Base-by-base conservation (phyloP, 2,113 vertebrate species). In the Nesospiza acunhae region DNA sequence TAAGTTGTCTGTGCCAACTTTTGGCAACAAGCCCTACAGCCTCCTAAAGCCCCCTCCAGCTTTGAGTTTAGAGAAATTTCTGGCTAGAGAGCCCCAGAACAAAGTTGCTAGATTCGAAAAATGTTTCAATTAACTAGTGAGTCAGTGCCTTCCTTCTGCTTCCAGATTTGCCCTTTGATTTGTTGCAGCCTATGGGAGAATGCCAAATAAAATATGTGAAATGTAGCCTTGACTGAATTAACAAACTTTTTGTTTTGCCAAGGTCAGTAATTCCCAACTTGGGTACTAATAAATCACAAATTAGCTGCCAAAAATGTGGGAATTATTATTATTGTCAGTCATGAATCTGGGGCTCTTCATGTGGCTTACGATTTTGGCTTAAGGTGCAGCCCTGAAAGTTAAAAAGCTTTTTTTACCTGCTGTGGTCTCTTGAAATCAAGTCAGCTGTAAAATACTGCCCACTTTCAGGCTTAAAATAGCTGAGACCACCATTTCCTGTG, bases 401-500 rank as follows among this genome's bases (percentile, higher is more conserved):
- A 56, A 67, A 67, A 62, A 44, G 20, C 5, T 24, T 73, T 69
- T 87, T 83, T 63, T 24, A 24, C 37, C 37, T 85, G 37, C 37
- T 28, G 77, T 46, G 41, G 44, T 92, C 52, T 67, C 81, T 67
- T 72, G 58, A 92, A 89, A 89, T 85, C 89, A 94, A 89, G 89
- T 23, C 56, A 87, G 35, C 53, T 73, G 23, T 76, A 72, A 87
- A 89, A 89, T 33, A 21, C 55, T 89, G 62, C 53, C 62, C 50
- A 68, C 31, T 87, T 75, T 72, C 37, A 73, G 70, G n/a, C 41
- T 91, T 56, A 87, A 94, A 93, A 95, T 78, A 95, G 74, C 77
- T 69, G 74, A 93, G 94, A 91, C 74, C 53, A 69, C n/a, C n/a
- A 11, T 60, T 89, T 91, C 84, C 81, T 85, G 66, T 87, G 95